Conservation (phyloP, 2,113 vertebrate species). For the Rhinolophus ferrumequinum region DNA sequence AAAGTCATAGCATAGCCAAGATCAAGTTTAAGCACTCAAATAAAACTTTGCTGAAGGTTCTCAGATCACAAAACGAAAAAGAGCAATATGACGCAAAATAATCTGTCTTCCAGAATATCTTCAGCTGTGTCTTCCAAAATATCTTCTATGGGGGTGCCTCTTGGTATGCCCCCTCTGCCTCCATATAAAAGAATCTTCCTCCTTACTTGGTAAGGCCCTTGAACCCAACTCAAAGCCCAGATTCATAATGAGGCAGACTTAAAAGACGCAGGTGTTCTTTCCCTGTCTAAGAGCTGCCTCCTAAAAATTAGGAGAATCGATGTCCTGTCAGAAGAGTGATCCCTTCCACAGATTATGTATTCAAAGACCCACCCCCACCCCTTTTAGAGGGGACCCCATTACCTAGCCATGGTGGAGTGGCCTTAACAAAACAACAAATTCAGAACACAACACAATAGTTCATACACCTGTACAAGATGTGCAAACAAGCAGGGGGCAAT, state of each 20-base stretch:
- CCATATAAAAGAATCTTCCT: background rate
- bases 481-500: background rate
- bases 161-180: background rate
- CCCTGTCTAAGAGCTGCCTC: background rate
- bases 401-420: background rate
- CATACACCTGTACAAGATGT: background rate
- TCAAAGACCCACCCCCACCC: background rate
- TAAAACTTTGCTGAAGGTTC: background rate
- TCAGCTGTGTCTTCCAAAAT: background rate
- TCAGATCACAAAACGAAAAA: background rate
- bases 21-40: background rate
- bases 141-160: background rate
- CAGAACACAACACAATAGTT: background rate
- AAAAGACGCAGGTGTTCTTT: background rate
- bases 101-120: background rate
- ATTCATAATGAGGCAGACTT: background rate
- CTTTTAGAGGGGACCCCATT: background rate
- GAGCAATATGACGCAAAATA: background rate
- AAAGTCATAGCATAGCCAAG: background rate
- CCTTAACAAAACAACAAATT: background rate
- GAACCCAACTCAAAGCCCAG: background rate
- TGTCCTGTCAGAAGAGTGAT: background rate
- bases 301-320: background rate
- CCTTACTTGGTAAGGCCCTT: background rate
- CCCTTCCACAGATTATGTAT: background rate